Conservation (phyloP, 2,113 vertebrate species). For the Dicentrarchus labrax region DNA sequence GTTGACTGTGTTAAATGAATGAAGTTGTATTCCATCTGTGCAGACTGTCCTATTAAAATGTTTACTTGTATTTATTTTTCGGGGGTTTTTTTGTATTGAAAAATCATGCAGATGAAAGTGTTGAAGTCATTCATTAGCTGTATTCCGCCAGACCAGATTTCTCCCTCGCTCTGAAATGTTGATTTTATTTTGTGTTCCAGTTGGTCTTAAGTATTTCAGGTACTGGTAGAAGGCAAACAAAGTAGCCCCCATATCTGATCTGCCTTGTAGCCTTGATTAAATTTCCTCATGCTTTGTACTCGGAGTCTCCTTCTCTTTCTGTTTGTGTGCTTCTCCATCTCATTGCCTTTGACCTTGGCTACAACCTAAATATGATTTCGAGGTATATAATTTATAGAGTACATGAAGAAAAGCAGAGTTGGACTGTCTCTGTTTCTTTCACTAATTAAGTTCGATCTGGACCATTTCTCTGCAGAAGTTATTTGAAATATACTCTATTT, state of each 20-base stretch:
- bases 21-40: constrained; percentile 14
- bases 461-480: background rate
- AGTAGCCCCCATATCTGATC: background rate
- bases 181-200: constrained; percentile 16
- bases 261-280: background rate
- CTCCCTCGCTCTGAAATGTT: constrained; percentile 1
- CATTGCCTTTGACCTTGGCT: constrained; percentile 29
- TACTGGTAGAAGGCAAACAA: background rate
- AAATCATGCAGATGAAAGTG: constrained; percentile 12
- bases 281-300: constrained; percentile 15
- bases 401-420: background rate
- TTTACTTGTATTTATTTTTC: constrained; percentile 11
- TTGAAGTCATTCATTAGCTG: constrained; percentile 8
- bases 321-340: background rate
- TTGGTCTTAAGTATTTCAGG: constrained; percentile 1
- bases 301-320: background rate
- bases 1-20: constrained; percentile 33
- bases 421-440: constrained; percentile 5
- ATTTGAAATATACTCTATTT: constrained; percentile 7
- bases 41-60: constrained; percentile 17
- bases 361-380: constrained; percentile 16
- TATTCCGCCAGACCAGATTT: background rate
- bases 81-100: background rate
- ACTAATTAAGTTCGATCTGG: background rate
- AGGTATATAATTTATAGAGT: constrained; percentile 13